Conservation (phyloP, 2,888 invertebrate genomes). For the Eilema griseolum region DNA sequence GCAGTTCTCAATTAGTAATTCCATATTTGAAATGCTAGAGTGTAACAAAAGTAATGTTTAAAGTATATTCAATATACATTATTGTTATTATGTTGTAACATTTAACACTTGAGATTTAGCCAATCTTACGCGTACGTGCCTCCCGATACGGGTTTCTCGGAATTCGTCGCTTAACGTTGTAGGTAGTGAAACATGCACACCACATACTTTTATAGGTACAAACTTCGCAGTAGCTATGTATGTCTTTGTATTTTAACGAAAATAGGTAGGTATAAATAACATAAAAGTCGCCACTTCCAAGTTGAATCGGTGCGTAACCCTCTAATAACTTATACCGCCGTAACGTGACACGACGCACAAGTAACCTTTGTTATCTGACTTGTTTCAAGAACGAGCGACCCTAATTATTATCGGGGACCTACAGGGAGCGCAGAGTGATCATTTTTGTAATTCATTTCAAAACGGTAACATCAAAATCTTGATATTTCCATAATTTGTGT, state of each 20-base stretch:
- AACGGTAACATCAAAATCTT: conserved; percentile 22
- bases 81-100: conserved; percentile 74
- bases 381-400: conserved; percentile 8
- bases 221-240: conserved; percentile 16
- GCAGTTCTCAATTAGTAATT: conserved; percentile 38
- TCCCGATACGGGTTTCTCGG: conserved; percentile 82
- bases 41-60: conserved; percentile 48
- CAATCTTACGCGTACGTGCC: conserved; percentile 82
- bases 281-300: conserved; percentile 2
- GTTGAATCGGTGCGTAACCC: conserved; percentile 8
- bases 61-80: conserved; percentile 55
- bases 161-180: conserved; percentile 73
- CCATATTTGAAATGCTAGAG: conserved; percentile 32
- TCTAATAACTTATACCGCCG: not conserved
- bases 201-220: conserved; percentile 53
- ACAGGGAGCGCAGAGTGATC: not conserved
- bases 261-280: conserved; percentile 12
- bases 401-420: not conserved
- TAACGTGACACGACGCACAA: conserved; percentile 5
- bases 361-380: conserved; percentile 1
- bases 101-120: conserved; percentile 75
- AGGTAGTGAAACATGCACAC: conserved; percentile 65
- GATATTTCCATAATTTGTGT: conserved; percentile 51
- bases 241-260: conserved; percentile 12
- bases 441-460: not conserved